Conservation (phyloP, 2,888 invertebrate species). For the Athrips mouffetella region DNA sequence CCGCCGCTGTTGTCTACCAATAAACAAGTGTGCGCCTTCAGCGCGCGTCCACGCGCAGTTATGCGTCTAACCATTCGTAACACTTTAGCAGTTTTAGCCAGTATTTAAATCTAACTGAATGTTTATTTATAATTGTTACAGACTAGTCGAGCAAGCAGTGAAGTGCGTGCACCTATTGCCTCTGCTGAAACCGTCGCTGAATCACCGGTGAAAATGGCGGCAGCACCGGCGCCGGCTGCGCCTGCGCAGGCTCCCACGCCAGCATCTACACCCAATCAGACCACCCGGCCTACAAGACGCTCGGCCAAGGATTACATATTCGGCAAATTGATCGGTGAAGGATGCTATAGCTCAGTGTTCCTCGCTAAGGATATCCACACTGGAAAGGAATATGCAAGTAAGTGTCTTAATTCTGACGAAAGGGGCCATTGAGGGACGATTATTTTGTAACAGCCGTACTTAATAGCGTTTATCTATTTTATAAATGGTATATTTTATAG, state of each 20-base stretch:
- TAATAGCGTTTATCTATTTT: background rate
- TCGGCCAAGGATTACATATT: conserved; percentile 95
- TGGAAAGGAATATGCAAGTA: conserved; percentile 95
- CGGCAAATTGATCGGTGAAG: conserved; percentile 97
- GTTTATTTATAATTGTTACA: conserved; percentile 54
- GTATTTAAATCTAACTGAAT: background rate
- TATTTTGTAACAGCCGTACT: no score
- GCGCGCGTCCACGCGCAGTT: conserved; percentile 46
- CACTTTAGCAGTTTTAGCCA: conserved; percentile 24
- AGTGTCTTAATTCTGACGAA: conserved; percentile 57
- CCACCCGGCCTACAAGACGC: conserved; percentile 78
- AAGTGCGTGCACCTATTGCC: conserved; percentile 74
- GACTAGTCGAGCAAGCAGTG: conserved; percentile 63
- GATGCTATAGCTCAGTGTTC: conserved; percentile 97
- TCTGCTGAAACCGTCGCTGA: conserved; percentile 73
- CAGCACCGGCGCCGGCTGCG: conserved; percentile 65
- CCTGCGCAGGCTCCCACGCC: conserved; percentile 59
- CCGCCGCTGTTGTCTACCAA: conserved; percentile 36
- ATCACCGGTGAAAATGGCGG: conserved; percentile 72
- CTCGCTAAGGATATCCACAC: conserved; percentile 94
- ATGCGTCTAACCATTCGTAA: conserved; percentile 29
- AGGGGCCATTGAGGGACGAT: no score
- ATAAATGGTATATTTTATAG: no score
- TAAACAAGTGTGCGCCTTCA: conserved; percentile 59
- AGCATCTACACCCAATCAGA: conserved; percentile 63